phyloP scores from a whole-genome alignment of 2,797 vertebrate species.

The Dendrocincla tyrannina region DNA sequence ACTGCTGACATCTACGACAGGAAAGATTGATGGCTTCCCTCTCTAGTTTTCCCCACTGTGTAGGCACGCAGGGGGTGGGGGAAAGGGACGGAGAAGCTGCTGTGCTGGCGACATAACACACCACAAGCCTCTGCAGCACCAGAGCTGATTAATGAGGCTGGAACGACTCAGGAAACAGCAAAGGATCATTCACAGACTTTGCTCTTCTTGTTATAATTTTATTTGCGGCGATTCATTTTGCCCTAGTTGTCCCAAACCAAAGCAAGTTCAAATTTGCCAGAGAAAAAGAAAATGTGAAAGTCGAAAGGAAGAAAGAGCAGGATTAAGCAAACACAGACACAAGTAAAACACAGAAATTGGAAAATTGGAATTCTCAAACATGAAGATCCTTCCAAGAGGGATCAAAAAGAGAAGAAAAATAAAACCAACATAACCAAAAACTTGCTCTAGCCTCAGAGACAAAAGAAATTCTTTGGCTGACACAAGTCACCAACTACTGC shows the following conservation, averaged over 20 bases:
- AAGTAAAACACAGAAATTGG: background rate
- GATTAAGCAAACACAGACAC: background rate
- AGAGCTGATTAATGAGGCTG: slow-evolving; percentile 94
- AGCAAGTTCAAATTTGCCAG: background rate
- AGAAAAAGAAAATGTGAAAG: slow-evolving; percentile 2
- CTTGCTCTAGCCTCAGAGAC: background rate
- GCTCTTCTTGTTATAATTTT: slow-evolving; percentile 70
- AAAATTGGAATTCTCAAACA: background rate
- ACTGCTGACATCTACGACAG: slow-evolving; percentile 87
- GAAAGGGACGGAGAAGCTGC: slow-evolving; percentile 87
- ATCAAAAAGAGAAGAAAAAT: background rate
- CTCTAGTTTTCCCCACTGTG: slow-evolving; percentile 89
- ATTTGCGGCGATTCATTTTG: slow-evolving; percentile 53
- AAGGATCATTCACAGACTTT: slow-evolving; percentile 73
- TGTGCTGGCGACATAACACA: slow-evolving; percentile 83
- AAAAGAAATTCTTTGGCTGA: slow-evolving; percentile 37
- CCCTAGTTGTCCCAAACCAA: background rate
- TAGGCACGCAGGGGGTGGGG: slow-evolving; percentile 80
- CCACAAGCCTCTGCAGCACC: slow-evolving; percentile 80
- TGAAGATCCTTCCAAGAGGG: background rate
- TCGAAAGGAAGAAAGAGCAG: background rate
- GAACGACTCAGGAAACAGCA: slow-evolving; percentile 87
- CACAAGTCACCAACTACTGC: background rate
- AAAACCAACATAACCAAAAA: background rate
- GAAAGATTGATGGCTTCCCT: slow-evolving; percentile 99